Percentiles rank a stretch among this genome's conserved stretches.
These are phyloP conservation scores for Apamea crenata DNA, from an alignment of 2,888 invertebrate genomes.

Conservation along the genomic window DNA sequence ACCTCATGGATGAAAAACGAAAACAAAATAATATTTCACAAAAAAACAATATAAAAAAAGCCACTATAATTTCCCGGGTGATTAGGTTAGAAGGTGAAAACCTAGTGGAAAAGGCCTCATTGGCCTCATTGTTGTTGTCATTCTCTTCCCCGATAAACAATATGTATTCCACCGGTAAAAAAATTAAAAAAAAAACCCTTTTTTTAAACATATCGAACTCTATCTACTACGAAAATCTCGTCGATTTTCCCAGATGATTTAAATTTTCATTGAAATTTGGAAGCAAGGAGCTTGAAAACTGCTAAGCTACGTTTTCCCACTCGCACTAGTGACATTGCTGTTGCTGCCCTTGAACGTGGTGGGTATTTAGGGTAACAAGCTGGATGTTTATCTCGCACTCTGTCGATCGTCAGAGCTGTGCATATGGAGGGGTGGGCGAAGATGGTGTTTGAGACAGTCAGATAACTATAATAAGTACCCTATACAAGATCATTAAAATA, in stretches of 20 bases:
- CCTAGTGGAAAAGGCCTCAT: too few relatives aligned
- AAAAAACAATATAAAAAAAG: neutral
- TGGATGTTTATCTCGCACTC: conserved; percentile 19
- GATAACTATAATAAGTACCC: neutral
- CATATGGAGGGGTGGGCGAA: neutral
- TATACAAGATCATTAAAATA: neutral
- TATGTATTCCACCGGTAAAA: too few relatives aligned
- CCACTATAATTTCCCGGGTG: neutral
- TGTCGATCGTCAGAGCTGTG: neutral
- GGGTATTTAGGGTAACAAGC: conserved; percentile 47
- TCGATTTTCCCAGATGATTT: neutral
- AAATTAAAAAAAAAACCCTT: too few relatives aligned
- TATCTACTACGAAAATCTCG: neutral
- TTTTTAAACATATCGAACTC: neutral
- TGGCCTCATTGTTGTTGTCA: too few relatives aligned
- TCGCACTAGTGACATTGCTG: conserved; percentile 42
- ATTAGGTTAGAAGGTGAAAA: too few relatives aligned
- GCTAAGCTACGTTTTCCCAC: neutral
- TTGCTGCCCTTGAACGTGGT: conserved; percentile 49
- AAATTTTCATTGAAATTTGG: neutral
- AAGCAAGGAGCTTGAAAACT: neutral
- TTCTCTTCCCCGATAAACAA: too few relatives aligned
- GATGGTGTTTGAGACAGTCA: neutral
- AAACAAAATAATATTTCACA: neutral
- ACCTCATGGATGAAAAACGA: neutral